A percentile compares a stretch with the other conserved stretches of the same genome.
These are phyloP conservation scores for Girardia tigrina DNA, from an alignment of 2,888 invertebrate species.

Conservation along the genomic window DNA sequence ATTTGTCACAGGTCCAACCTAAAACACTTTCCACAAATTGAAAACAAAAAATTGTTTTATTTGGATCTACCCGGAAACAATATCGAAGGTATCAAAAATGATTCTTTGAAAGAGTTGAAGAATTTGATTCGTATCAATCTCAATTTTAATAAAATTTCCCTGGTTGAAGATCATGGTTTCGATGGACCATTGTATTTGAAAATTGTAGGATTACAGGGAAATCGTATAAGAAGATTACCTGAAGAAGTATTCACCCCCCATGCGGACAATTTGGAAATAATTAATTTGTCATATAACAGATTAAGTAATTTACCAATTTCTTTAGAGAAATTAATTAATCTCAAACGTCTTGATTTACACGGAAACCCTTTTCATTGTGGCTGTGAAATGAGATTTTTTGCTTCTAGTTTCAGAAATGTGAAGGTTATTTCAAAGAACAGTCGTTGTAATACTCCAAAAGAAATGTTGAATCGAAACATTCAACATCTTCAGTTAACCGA, in stretches of 20 bases:
- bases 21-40: not conserved
- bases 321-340: constrained; percentile 14
- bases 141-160: not conserved
- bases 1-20: too few relatives aligned
- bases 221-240: not conserved
- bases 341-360: not conserved
- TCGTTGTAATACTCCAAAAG: constrained; percentile 12
- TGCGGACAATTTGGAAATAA: constrained; percentile 17
- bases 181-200: constrained; percentile 21
- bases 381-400: constrained; percentile 8
- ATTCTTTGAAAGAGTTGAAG: not conserved
- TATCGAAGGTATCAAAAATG: not conserved
- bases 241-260: constrained; percentile 25
- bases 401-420: not conserved
- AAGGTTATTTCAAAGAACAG: not conserved
- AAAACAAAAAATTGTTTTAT: not conserved
- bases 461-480: not conserved
- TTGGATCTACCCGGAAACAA: not conserved
- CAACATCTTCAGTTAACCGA: not conserved
- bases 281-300: constrained; percentile 10
- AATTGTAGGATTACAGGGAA: not conserved
- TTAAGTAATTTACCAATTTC: constrained; percentile 24
- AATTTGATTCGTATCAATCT: not conserved
- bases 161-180: constrained; percentile 21
- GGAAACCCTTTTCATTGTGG: constrained; percentile 27